phyloP scores from a whole-genome alignment of 1,140 invertebrate genomes.

The Diuraphis noxia region DNA sequence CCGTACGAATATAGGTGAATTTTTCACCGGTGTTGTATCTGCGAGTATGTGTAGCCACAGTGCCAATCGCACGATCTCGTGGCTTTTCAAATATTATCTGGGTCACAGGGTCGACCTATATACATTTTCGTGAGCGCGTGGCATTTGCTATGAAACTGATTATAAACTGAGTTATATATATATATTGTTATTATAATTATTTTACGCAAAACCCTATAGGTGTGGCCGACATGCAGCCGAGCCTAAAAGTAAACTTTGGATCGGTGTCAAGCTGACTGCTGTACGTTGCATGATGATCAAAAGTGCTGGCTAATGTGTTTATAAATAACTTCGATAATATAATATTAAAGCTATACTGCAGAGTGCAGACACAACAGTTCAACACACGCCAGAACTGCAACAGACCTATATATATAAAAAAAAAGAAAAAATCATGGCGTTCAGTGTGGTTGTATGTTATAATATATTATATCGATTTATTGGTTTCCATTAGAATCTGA shows the following conservation, averaged over 20 bases:
- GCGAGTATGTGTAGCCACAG: not conserved
- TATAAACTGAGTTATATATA: not conserved
- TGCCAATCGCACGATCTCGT: not conserved
- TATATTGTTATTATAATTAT: not conserved
- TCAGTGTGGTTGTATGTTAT: too few species aligned
- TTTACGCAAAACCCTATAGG: not conserved
- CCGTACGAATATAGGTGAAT: not conserved
- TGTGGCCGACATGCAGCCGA: not conserved
- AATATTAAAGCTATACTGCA: not conserved
- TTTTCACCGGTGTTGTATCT: not conserved
- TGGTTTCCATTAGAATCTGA: too few species aligned
- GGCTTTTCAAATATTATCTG: not conserved
- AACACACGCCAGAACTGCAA: not conserved
- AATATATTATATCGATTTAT: too few species aligned
- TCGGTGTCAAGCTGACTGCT: not conserved
- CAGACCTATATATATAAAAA: not conserved
- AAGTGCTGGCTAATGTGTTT: not conserved
- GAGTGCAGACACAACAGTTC: not conserved
- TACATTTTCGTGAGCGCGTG: not conserved
- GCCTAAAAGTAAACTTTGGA: constrained; percentile 36
- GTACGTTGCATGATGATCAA: not conserved
- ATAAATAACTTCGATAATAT: not conserved
- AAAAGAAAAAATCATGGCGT: not conserved
- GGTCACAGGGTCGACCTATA: not conserved
- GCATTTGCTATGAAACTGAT: not conserved